Evolutionary conservation across 1,140 invertebrate species (phyloP).

Genomic region (Eriocheir sinensis): DNA sequence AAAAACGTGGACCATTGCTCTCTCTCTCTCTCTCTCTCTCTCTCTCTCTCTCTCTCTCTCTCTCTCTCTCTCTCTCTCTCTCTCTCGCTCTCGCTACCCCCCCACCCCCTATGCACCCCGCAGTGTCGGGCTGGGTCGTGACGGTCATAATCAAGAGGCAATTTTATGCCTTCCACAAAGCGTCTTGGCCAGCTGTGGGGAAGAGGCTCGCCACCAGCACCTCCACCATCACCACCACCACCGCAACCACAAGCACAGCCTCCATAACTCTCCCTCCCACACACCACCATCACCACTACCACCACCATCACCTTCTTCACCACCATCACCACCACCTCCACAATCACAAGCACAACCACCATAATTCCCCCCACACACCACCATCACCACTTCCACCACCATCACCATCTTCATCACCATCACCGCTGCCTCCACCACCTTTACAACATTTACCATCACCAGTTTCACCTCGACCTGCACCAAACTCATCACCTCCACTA

Average conservation of each 20-base stretch:
- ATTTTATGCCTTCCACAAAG: conserved; percentile 58
- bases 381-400: background rate
- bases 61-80: no score
- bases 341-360: background rate
- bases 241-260: background rate
- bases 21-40: conserved; percentile 22
- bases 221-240: background rate
- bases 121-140: background rate
- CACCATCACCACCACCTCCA: background rate
- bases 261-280: background rate
- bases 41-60: background rate
- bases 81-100: no score
- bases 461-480: no score
- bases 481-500: no score
- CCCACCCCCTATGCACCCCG: no score
- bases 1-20: no score
- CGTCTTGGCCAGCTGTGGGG: background rate
- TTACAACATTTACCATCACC: no score
- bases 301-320: background rate
- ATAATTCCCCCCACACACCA: no score
- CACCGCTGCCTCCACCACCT: no score
- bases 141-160: conserved; percentile 51
- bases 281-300: background rate
- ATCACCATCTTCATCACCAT: background rate
- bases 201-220: background rate